Conservation (phyloP, 2,797 vertebrate species). For the Falco berigora region DNA sequence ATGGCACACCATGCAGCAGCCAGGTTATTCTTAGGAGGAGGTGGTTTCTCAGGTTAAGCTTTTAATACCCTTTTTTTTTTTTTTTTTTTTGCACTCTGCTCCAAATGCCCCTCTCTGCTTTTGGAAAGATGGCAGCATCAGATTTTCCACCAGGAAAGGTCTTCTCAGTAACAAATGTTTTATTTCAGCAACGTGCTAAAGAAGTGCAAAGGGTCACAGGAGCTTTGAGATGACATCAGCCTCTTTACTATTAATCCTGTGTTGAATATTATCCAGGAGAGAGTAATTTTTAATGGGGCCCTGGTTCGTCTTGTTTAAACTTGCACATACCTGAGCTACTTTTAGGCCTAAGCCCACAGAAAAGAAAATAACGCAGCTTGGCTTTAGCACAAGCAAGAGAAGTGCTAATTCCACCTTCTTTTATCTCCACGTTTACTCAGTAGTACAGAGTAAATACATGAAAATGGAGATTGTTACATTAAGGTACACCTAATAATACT, state of each 20-base stretch:
- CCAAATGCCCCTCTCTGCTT: background rate
- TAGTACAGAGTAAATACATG: background rate
- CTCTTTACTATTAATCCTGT: constrained; percentile 41
- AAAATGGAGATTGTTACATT: constrained; percentile 13
- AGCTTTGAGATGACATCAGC: constrained; percentile 55
- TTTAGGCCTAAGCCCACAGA: constrained; percentile 47
- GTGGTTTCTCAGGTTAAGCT: background rate
- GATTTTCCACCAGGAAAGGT: constrained; percentile 25
- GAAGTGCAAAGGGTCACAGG: constrained; percentile 48
- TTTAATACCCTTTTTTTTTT: background rate
- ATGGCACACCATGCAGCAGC: fast-evolving
- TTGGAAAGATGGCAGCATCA: background rate
- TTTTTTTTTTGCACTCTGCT: background rate
- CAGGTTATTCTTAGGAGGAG: background rate
- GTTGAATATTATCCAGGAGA: constrained; percentile 69
- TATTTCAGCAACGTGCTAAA: background rate
- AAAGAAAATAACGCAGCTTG: constrained; percentile 58
- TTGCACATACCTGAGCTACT: constrained; percentile 68
- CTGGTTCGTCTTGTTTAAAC: constrained; percentile 55
- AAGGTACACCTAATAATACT: constrained; percentile 42
- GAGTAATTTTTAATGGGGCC: constrained; percentile 65
- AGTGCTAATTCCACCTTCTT: constrained; percentile 52
- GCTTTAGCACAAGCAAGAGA: constrained; percentile 27
- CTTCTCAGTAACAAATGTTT: background rate
- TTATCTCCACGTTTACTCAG: constrained; percentile 56